These are phyloP conservation scores for Burhinus oedicnemus DNA, from an alignment of 2,113 vertebrate genomes.

Conservation along the genomic window DNA sequence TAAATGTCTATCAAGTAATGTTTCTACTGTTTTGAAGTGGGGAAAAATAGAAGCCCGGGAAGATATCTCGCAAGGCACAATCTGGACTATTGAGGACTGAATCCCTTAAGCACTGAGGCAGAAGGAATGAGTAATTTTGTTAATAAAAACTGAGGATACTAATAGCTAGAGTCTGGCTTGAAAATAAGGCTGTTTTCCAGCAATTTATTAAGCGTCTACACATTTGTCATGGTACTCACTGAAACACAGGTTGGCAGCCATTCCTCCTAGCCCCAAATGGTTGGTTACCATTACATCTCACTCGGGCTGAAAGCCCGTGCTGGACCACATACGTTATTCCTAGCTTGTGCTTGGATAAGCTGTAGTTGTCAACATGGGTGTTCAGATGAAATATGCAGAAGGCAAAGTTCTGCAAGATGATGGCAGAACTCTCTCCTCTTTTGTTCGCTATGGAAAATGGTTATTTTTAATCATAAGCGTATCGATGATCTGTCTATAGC, in stretches of 20 bases:
- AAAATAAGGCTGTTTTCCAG: not conserved
- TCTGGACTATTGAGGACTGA: not conserved
- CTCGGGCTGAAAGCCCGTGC: not conserved
- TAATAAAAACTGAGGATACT: not conserved
- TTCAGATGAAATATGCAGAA: not conserved
- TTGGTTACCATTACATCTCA: not conserved
- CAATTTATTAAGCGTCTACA: not conserved
- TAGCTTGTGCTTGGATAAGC: not conserved
- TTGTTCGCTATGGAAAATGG: not conserved
- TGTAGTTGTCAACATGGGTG: not conserved
- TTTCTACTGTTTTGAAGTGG: constrained; percentile 16
- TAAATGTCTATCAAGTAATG: constrained; percentile 30
- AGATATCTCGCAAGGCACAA: not conserved
- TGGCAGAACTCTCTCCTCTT: not conserved
- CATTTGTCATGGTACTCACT: not conserved
- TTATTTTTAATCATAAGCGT: not conserved
- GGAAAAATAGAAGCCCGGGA: not conserved
- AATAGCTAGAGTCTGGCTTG: not conserved
- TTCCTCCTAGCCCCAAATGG: not conserved
- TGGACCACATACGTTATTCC: not conserved
- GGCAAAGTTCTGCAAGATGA: not conserved
- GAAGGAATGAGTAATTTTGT: constrained; percentile 13
- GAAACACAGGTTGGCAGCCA: not conserved
- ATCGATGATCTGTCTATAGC: not conserved
- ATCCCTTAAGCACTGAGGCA: not conserved